Percentiles rank a stretch among this genome's conserved stretches.
Evolutionary conservation across 2,113 vertebrate species (phyloP).

Genomic region (Indicator indicator): DNA sequence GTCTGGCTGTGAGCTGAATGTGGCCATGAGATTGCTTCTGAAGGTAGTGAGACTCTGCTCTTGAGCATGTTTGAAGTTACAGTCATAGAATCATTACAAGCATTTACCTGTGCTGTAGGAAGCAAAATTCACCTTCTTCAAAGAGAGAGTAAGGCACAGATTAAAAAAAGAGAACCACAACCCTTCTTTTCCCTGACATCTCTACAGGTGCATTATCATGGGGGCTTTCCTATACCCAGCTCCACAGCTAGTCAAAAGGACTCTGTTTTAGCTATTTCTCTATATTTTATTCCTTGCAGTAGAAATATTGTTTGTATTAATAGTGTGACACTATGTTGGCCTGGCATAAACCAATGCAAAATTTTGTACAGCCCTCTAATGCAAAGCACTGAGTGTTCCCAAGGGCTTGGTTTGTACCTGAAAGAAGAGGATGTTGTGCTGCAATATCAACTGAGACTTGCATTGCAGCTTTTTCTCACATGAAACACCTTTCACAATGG

Average conservation of each 20-base stretch:
- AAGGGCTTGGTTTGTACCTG: not conserved
- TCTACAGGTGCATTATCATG: not conserved
- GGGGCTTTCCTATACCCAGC: not conserved
- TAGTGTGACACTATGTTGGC: not conserved
- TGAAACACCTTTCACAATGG: not conserved
- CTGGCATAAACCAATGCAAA: not conserved
- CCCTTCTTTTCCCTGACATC: not conserved
- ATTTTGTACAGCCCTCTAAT: not conserved
- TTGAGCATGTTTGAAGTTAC: not conserved
- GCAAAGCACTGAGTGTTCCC: not conserved
- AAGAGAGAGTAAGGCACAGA: not conserved
- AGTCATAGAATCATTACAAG: not conserved
- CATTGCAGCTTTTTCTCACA: constrained; percentile 28
- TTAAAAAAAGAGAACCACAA: not conserved
- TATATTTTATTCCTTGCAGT: not conserved
- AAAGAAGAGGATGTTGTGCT: not conserved
- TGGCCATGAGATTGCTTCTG: not conserved
- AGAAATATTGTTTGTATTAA: not conserved
- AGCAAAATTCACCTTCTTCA: not conserved
- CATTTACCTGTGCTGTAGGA: not conserved
- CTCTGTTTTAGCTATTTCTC: not conserved
- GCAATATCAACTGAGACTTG: not conserved
- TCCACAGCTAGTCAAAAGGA: not conserved
- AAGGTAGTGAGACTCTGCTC: not conserved
- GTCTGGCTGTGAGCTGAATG: not conserved